Evolutionary conservation across 2,113 vertebrate species (phyloP).

Genomic region (Chaetodon auriga): DNA sequence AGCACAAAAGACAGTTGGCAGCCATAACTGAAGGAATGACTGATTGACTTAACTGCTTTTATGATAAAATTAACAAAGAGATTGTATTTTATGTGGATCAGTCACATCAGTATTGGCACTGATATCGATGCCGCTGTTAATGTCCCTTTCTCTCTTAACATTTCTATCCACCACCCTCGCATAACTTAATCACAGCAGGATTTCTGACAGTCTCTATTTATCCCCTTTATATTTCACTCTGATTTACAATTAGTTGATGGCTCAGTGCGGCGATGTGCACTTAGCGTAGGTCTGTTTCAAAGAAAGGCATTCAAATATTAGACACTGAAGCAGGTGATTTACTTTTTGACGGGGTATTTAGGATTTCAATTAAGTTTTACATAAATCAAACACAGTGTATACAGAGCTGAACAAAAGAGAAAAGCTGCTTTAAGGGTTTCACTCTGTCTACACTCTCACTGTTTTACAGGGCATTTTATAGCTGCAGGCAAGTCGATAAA

Average conservation of each 20-base stretch:
- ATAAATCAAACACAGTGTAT: conserved; percentile 24
- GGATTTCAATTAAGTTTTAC: conserved; percentile 23
- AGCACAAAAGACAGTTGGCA: background rate
- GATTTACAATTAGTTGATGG: conserved; percentile 27
- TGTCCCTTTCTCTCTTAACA: background rate
- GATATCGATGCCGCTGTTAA: background rate
- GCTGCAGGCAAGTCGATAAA: conserved; percentile 49
- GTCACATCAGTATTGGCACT: background rate
- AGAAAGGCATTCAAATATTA: conserved; percentile 28
- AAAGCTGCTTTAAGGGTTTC: conserved; percentile 31
- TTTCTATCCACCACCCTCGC: background rate
- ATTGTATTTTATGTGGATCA: background rate
- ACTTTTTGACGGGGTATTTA: background rate
- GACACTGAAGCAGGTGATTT: background rate
- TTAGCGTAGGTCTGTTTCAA: background rate
- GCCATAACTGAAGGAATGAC: background rate
- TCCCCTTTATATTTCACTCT: conserved; percentile 3
- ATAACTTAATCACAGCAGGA: conserved; percentile 1
- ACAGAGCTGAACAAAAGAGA: conserved; percentile 6
- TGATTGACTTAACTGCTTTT: background rate
- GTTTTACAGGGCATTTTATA: conserved; percentile 13
- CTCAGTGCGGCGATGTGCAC: background rate
- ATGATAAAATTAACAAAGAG: background rate
- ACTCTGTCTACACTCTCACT: background rate
- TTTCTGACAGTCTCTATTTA: conserved; percentile 21